phyloP scores from a whole-genome alignment of 2,797 vertebrate genomes.

The Ceyx erithaca region DNA sequence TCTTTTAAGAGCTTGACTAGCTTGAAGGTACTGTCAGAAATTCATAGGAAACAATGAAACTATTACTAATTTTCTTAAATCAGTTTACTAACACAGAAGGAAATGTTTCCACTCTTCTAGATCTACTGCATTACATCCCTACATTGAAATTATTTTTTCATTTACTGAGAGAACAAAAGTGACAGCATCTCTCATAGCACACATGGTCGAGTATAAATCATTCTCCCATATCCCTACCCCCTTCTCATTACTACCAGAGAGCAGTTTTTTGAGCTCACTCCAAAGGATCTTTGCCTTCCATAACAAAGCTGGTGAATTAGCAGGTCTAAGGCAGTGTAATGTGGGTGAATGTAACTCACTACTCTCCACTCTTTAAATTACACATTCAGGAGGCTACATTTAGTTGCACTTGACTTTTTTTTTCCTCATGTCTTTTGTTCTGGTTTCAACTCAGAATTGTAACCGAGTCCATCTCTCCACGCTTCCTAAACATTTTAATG shows the following conservation, averaged over 20 bases:
- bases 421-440: not conserved
- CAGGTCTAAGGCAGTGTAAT: not conserved
- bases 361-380: not conserved
- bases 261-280: not conserved
- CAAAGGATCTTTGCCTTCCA: not conserved
- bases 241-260: not conserved
- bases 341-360: not conserved
- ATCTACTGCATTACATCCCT: not conserved
- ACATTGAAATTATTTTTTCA: not conserved
- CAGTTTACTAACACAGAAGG: not conserved
- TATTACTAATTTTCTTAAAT: not conserved
- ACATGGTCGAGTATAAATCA: accelerated
- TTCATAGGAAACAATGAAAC: not conserved
- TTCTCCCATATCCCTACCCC: accelerated
- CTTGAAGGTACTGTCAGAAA: not conserved
- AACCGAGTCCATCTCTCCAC: not conserved
- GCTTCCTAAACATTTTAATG: not conserved
- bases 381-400: not conserved
- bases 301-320: not conserved
- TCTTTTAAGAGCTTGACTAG: not conserved
- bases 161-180: not conserved
- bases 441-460: not conserved
- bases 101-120: not conserved
- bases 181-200: not conserved
- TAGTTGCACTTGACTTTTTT: not conserved